A percentile compares a stretch with the other conserved stretches of the same genome.
Conservation (phyloP, 1,140 invertebrate genomes). For the Zaprionus gabonicus region DNA sequence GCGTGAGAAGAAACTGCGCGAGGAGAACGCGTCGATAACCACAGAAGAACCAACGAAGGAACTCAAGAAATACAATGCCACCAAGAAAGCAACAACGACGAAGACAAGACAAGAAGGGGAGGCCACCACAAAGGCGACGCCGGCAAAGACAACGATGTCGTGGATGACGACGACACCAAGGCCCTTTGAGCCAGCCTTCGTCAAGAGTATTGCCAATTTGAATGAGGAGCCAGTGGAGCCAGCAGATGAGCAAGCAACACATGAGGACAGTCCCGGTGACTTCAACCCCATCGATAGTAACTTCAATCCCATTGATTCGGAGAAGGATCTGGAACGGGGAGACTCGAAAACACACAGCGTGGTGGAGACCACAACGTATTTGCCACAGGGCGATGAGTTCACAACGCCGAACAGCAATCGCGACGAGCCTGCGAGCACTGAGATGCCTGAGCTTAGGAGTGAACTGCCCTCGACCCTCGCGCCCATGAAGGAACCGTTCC, state of each 20-base stretch:
- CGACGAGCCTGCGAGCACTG: not conserved
- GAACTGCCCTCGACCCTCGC: not conserved
- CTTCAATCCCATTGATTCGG: not conserved
- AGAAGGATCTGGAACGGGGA: not conserved
- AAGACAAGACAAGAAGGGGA: too few species aligned
- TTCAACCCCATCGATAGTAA: not conserved
- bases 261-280: not conserved
- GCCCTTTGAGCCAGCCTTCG: too few species aligned
- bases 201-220: not conserved
- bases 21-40: not conserved
- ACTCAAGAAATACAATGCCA: too few species aligned
- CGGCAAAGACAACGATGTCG: too few species aligned
- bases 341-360: not conserved
- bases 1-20: not conserved
- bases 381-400: not conserved
- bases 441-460: not conserved
- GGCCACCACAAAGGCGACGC: too few species aligned
- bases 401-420: not conserved
- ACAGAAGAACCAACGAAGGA: not conserved
- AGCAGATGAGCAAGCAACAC: not conserved
- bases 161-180: too few species aligned
- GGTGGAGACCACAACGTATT: slow-evolving; percentile 13
- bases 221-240: not conserved
- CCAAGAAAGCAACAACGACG: too few species aligned
- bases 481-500: not conserved